Percentiles rank a stretch among this genome's conserved stretches.
Evolutionary conservation across 1,140 invertebrate genomes (phyloP).

Genomic region (Drosophila littoralis): DNA sequence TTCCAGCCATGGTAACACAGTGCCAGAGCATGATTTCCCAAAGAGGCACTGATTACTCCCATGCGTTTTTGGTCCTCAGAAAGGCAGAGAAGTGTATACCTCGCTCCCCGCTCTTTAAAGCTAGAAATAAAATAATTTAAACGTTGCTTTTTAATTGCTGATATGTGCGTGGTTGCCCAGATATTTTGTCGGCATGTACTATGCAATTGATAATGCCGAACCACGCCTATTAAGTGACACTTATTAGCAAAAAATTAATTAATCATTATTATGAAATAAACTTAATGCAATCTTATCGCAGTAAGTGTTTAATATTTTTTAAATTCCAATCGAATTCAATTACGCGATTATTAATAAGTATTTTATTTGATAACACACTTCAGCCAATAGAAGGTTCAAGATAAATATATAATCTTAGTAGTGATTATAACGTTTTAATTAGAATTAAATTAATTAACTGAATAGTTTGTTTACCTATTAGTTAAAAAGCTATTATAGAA

Average conservation of each 20-base stretch:
- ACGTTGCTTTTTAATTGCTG: not conserved
- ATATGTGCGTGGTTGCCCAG: not conserved
- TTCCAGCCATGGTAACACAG: slow-evolving; percentile 94
- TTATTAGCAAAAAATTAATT: slow-evolving; percentile 61
- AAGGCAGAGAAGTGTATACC: slow-evolving; percentile 93
- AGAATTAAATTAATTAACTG: too few species aligned
- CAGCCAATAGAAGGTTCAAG: not conserved
- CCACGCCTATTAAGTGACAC: slow-evolving; percentile 14
- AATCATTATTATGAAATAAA: slow-evolving; percentile 29
- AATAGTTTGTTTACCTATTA: too few species aligned
- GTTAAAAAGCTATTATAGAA: not conserved
- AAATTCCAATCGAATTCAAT: too few species aligned
- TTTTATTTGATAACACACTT: not conserved
- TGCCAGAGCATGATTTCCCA: slow-evolving; percentile 96
- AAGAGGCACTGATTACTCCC: slow-evolving; percentile 96
- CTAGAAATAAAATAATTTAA: slow-evolving; percentile 84
- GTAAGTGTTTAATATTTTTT: not conserved
- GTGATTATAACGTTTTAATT: not conserved
- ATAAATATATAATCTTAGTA: not conserved
- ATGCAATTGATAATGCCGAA: not conserved
- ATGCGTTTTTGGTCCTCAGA: slow-evolving; percentile 88
- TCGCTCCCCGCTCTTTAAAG: slow-evolving; percentile 96
- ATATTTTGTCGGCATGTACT: too few species aligned
- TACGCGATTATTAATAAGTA: not conserved
- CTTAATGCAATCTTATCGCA: slow-evolving; percentile 49